Evolutionary conservation across 2,797 vertebrate species (phyloP).

Genomic region (Phalanger gymnotis): DNA sequence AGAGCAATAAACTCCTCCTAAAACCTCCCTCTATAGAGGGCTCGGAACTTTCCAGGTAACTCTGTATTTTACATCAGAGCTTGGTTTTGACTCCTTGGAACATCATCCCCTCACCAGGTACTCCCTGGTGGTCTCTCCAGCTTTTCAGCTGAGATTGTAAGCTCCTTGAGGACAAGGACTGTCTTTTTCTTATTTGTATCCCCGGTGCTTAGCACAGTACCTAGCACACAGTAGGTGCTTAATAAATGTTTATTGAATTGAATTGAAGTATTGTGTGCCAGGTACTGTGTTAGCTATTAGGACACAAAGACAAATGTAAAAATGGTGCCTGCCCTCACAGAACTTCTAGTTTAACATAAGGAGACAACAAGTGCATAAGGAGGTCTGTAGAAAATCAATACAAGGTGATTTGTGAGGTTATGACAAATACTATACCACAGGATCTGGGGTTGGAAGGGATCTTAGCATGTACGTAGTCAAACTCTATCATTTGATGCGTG

Average conservation of each 20-base stretch:
- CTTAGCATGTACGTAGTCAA: neutral
- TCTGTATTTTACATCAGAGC: neutral
- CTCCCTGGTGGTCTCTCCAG: neutral
- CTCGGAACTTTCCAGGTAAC: neutral
- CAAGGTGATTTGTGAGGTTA: no score
- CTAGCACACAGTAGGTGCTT: no score
- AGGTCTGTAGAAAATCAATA: neutral
- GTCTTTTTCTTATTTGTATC: no score
- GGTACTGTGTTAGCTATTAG: neutral
- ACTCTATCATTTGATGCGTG: neutral
- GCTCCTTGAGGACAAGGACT: neutral
- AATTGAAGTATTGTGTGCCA: neutral
- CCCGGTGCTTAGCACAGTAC: no score
- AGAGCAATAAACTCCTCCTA: neutral
- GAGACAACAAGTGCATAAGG: neutral
- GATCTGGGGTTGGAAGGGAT: neutral
- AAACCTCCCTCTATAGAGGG: neutral
- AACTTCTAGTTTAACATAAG: neutral
- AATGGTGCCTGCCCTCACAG: neutral
- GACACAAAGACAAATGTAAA: neutral
- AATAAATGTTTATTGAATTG: neutral
- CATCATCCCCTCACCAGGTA: neutral
- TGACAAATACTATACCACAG: neutral
- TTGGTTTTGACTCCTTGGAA: neutral
- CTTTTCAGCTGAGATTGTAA: neutral